These are phyloP conservation scores for Ephydatia muelleri DNA, from an alignment of 37 sponge, comb jelly and placozoan genomes.

Conservation along the genomic window DNA sequence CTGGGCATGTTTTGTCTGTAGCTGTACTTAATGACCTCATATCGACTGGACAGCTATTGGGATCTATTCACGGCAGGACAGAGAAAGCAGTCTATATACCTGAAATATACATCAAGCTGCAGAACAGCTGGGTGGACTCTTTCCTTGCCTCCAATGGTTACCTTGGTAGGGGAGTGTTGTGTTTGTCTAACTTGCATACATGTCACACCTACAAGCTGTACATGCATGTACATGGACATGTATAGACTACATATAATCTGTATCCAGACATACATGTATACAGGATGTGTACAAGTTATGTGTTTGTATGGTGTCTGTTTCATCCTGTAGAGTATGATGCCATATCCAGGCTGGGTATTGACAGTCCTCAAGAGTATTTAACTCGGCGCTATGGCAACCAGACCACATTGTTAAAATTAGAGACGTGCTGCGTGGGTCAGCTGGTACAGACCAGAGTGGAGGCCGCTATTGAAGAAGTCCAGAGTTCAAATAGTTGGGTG, in stretches of 20 bases:
- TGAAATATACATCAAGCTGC: conserved; percentile 70
- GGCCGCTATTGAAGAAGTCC: conserved; percentile 69
- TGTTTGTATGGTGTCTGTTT: neutral
- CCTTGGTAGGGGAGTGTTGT: conserved; percentile 45
- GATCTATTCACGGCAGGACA: conserved; percentile 68
- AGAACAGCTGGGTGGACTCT: conserved; percentile 88
- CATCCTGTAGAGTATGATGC: conserved; percentile 83
- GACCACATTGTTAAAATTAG: conserved; percentile 21
- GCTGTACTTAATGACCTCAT: conserved; percentile 74
- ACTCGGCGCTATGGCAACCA: conserved; percentile 29
- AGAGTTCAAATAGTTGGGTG: conserved; percentile 45
- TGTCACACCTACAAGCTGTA: too few species aligned
- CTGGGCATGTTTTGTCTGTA: conserved; percentile 5
- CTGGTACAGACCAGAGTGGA: conserved; percentile 42
- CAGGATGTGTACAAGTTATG: neutral
- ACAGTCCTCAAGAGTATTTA: conserved; percentile 57
- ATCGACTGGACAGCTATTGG: conserved; percentile 60
- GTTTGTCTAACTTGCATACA: neutral
- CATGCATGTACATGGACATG: neutral
- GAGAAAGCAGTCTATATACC: conserved; percentile 87
- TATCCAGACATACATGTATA: neutral
- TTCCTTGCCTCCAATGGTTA: conserved; percentile 91
- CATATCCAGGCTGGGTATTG: conserved; percentile 67
- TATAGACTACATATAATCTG: neutral
- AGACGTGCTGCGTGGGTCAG: conserved; percentile 50